Conservation (phyloP, 2,888 invertebrate genomes). For the Thera britannica region DNA sequence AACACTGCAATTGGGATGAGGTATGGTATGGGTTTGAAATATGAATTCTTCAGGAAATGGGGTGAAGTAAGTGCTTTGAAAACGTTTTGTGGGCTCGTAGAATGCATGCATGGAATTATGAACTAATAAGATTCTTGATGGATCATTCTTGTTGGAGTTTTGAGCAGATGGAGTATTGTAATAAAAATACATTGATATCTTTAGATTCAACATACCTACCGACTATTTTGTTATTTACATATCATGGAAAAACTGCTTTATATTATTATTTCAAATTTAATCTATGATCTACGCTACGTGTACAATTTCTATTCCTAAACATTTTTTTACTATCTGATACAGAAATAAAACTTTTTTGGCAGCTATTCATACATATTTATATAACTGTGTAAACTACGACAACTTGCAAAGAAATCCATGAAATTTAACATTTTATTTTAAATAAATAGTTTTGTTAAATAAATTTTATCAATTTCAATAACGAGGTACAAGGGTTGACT, state of each 20-base stretch:
- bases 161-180: no score
- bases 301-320: no score
- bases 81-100: conserved; percentile 35
- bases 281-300: no score
- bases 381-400: no score
- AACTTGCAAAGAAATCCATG: background rate
- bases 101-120: conserved; percentile 31
- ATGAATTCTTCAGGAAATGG: conserved; percentile 56
- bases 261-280: no score
- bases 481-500: conserved; percentile 47
- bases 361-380: no score
- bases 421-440: background rate
- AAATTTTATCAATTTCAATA: conserved; percentile 47
- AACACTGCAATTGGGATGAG: conserved; percentile 35
- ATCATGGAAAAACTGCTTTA: no score
- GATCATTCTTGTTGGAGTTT: conserved; percentile 10
- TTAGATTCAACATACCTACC: no score
- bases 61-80: conserved; percentile 48
- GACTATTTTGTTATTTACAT: no score
- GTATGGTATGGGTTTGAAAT: conserved; percentile 37
- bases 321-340: no score
- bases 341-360: no score
- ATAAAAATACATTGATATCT: no score
- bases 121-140: conserved; percentile 35
- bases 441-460: conserved; percentile 37